These are phyloP conservation scores for Aradophagus sp. DNA, from an alignment of 1,140 invertebrate genomes.

Conservation along the genomic window DNA sequence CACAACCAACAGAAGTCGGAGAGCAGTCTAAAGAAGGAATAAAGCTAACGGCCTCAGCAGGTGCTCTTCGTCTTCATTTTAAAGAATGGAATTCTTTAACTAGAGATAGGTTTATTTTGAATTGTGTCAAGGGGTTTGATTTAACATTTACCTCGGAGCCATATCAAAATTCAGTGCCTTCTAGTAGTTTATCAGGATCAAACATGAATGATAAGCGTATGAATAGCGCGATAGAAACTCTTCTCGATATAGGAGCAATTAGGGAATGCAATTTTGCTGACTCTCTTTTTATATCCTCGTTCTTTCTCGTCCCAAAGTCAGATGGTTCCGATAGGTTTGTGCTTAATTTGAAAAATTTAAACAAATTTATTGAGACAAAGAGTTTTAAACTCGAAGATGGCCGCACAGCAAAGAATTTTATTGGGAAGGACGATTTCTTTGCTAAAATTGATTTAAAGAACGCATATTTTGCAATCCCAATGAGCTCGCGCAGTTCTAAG, in stretches of 20 bases:
- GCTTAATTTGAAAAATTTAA: conserved; percentile 55
- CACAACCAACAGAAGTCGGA: too few species aligned
- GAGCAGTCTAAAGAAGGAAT: too few species aligned
- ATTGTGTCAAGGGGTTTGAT: too few species aligned
- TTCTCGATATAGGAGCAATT: conserved; percentile 2
- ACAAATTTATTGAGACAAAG: conserved; percentile 49
- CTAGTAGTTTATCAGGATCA: too few species aligned
- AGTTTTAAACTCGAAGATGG: conserved; percentile 62
- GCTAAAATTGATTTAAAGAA: conserved; percentile 27
- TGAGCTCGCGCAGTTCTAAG: conserved; percentile 33
- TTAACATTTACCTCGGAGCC: too few species aligned
- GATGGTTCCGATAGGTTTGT: conserved; percentile 8
- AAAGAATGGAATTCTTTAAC: too few species aligned
- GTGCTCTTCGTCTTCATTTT: too few species aligned
- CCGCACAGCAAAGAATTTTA: conserved; percentile 41
- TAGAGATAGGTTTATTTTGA: too few species aligned
- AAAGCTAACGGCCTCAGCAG: too few species aligned
- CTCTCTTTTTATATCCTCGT: conserved; percentile 7
- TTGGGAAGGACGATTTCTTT: conserved; percentile 21
- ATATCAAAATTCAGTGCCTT: too few species aligned
- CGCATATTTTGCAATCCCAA: conserved; percentile 30
- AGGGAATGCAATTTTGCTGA: neutral
- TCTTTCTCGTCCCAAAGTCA: conserved; percentile 9
- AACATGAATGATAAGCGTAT: too few species aligned
- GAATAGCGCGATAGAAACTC: neutral